Conservation (phyloP, 2,797 vertebrate genomes). For the Coregonus sp. region DNA sequence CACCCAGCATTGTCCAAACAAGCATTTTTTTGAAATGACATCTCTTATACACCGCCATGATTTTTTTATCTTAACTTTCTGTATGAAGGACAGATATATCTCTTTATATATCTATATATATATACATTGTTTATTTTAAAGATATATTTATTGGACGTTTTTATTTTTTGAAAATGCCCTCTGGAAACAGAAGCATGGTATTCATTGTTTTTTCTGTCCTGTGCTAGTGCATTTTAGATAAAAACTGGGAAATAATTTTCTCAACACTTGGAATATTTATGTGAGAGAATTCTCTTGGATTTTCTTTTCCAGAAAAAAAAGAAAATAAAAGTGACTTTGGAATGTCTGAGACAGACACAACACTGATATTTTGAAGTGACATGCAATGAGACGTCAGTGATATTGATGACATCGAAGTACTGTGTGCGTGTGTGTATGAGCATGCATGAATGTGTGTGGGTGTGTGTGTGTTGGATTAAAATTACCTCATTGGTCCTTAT, state of each 20-base stretch:
- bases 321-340: conserved; percentile 31
- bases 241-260: conserved; percentile 1
- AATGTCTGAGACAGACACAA: conserved; percentile 12
- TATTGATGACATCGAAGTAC: neutral
- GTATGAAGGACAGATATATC: conserved; percentile 41
- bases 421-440: neutral
- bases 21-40: conserved; percentile 11
- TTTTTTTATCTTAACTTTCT: conserved; percentile 44
- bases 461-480: neutral
- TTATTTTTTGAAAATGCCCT: neutral
- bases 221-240: conserved; percentile 33
- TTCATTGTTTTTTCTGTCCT: conserved; percentile 22
- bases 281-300: conserved; percentile 24
- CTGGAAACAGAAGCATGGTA: conserved; percentile 31
- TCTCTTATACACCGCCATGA: conserved; percentile 33
- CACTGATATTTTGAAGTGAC: neutral
- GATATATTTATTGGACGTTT: conserved; percentile 57
- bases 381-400: neutral
- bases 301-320: conserved; percentile 41
- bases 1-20: conserved; percentile 22
- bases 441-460: neutral
- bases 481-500: neutral
- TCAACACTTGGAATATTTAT: conserved; percentile 14
- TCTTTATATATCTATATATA: conserved; percentile 25
- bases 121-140: conserved; percentile 52